A percentile compares a stretch with the other conserved stretches of the same genome.
phyloP scores from a whole-genome alignment of 2,113 vertebrate species.

The Ptychochromis oligacanthus region DNA sequence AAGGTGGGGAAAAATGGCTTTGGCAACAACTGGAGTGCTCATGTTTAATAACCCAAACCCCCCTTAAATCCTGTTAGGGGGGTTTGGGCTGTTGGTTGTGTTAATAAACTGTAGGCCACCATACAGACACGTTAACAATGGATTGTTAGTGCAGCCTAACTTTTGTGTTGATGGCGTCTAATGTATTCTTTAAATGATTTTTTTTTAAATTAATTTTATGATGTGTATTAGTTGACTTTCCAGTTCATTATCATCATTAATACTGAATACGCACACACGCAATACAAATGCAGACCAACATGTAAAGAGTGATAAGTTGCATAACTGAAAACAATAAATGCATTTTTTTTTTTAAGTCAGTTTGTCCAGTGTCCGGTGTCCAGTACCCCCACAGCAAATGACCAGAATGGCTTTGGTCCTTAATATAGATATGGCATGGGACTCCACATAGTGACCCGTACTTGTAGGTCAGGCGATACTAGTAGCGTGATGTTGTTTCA shows the following conservation, averaged over 20 bases:
- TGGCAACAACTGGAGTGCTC: not conserved
- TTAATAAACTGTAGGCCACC: not conserved
- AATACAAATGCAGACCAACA: not conserved
- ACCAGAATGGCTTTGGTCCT: not conserved
- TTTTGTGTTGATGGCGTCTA: not conserved
- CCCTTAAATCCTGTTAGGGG: too few relatives aligned
- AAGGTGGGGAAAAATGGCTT: not conserved
- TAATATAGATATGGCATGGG: not conserved
- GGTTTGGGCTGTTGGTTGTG: too few relatives aligned
- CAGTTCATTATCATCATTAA: not conserved
- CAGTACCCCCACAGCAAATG: not conserved
- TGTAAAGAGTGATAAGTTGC: not conserved
- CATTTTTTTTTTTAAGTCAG: not conserved
- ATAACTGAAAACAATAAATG: not conserved
- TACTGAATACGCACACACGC: not conserved
- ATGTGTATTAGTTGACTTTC: not conserved
- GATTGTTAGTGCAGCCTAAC: not conserved
- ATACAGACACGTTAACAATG: not conserved
- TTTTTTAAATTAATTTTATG: not conserved
- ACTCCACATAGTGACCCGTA: not conserved
- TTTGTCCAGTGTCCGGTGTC: not conserved
- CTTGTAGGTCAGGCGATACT: not conserved
- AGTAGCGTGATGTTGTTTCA: not conserved
- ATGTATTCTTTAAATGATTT: not conserved
- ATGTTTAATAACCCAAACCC: not conserved